Evolutionary conservation across 2,888 invertebrate species (phyloP), one percentile per base, ranked within the genome.

Genomic region (Lithophane semibrunnea): DNA sequence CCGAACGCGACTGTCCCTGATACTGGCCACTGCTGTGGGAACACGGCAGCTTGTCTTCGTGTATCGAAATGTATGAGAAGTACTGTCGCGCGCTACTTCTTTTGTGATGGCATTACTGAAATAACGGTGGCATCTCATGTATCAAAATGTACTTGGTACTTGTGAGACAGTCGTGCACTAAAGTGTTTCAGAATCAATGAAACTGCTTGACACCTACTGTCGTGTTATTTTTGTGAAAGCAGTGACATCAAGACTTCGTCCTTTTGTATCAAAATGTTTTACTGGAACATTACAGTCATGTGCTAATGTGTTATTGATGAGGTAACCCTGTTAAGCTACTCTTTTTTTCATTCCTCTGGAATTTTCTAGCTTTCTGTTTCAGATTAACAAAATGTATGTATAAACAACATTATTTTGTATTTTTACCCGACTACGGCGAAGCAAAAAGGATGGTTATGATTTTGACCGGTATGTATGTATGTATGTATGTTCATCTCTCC

Each of bases 1-100:
- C 37, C 24, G 37, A 80, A 86, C 87, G 83, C 85, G 87, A 88
- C 80, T 86, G 88, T 83, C 84, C 85, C 67, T 82, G n/a, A 16
- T 47, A 78, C 75, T 76, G 73, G 73, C 72, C 64, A 69, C 66
- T 80, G 82, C 68, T 80, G 82, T 87, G 79, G 66, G 79, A 79
- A 81, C 75, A 61, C 63, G 61, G 42, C 75, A 65, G 83, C 61
- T 75, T 85, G 73, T 72, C 75, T 72, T 73, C 56, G 21, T 49
- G 49, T 67, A 78, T 63, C 64, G 37, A 83, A 80, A 80, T 80
- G 79, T 77, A 85, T 68, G 21, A 21, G 52, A 5, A 60, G 80
- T 85, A 83, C 81, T 56, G 67, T 77, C 78, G 65, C 64, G 72
- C 29, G 42, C 71, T 49, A 73, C 54, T 37, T 76, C 67, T 86